These are phyloP conservation scores for Stenopsyche tienmushanensis DNA, from an alignment of 1,140 invertebrate species.

Conservation along the genomic window DNA sequence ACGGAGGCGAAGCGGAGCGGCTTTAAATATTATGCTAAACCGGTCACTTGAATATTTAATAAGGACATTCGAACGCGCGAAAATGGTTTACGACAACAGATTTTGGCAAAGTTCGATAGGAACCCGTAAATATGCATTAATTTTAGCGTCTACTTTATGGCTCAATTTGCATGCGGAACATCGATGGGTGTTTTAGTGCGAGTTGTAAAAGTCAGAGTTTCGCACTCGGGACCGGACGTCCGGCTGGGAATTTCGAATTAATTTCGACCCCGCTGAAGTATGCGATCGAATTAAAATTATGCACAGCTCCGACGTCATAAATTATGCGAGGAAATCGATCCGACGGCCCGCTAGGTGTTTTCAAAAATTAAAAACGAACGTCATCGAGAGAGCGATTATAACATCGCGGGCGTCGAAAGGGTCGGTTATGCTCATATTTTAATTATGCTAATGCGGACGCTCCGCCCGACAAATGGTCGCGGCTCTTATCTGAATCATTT, in stretches of 20 bases:
- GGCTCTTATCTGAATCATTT: not conserved
- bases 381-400: not conserved
- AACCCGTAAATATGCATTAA: constrained; percentile 5
- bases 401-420: not conserved
- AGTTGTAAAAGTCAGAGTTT: constrained; percentile 22
- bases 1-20: no score
- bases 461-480: constrained; percentile 1
- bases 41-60: no score
- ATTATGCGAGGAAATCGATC: not conserved
- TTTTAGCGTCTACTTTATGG: constrained; percentile 23
- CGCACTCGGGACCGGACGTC: constrained; percentile 31
- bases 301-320: not conserved
- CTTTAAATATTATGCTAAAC: no score
- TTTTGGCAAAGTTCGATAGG: not conserved
- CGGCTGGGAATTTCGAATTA: constrained; percentile 6
- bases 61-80: no score
- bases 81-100: not conserved
- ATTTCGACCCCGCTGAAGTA: not conserved
- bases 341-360: not conserved
- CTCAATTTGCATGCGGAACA: constrained; percentile 22
- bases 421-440: constrained; percentile 14
- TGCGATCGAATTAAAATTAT: no score
- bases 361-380: not conserved
- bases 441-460: constrained; percentile 15
- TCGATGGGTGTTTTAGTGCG: constrained; percentile 27